Base-by-base conservation (phyloP, 2,797 vertebrate species). In the Gallinago nigripennis region DNA sequence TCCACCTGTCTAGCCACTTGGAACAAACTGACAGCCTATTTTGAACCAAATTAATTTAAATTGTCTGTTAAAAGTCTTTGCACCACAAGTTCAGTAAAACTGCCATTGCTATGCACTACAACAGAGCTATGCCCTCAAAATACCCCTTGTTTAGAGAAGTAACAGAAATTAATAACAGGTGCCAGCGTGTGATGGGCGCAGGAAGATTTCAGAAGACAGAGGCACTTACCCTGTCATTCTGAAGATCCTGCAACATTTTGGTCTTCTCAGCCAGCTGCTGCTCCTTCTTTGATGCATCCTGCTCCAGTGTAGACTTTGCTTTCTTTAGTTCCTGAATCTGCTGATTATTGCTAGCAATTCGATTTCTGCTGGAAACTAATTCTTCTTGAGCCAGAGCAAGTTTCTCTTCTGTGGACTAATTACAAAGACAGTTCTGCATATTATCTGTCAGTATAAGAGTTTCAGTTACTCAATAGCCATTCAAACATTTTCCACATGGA, bases 331-430 rank as follows among this genome's bases (percentile, higher is more conserved):
- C 98, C 95, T 99, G 98, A 91, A 99, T 98, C 96, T 98, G 98
- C 94, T 98, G 97, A 92, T 98, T 99, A 73, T 97, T 98, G 95
- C 94, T 97, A 46, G 97, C 98, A 95, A 99, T 98, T 96, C 99
- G 98, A 97, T 98, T 99, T 94, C 96, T 98, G 92, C 98, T 99
- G 94, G 99, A 98, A 90, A 98, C 98, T 95, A 99, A 94, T 94
- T 99, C 99, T 94, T 99, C 99, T 94, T 99, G 99, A 81, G 98
- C 98, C 94, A 99, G 50, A 77, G 96, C 96, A 94, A 99, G 97
- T 96, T 99, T 99, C 93, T 99, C 99, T 95, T 99, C 98, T 93
- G 98, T 97, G 23, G 96, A 97, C 99, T 99, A 95, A 97, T 81
- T 24, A 97, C 5, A 97, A 95, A 96, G 90, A 82, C 58, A 97